Conservation (phyloP, 2,888 invertebrate species). For the Itoplectis maculator region DNA sequence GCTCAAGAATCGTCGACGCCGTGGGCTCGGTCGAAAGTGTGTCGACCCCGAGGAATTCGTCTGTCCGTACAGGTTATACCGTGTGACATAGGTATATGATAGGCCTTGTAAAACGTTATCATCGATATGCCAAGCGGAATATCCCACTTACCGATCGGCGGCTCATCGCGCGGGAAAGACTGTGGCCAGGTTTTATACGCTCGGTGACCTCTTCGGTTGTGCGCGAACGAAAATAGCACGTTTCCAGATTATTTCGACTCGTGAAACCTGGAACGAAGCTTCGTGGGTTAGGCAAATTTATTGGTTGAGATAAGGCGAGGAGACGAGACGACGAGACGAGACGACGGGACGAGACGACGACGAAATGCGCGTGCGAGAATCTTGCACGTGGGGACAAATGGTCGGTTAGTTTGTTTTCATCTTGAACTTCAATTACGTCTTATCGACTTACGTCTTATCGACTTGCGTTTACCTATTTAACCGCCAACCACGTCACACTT, state of each 20-base stretch:
- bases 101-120: conserved; percentile 17
- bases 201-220: not conserved
- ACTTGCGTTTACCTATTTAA: too few species aligned
- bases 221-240: conserved; percentile 5
- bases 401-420: too few species aligned
- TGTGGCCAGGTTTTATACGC: not conserved
- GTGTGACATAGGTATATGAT: not conserved
- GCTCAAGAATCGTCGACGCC: conserved; percentile 35
- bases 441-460: too few species aligned
- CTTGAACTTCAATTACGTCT: too few species aligned
- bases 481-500: not conserved
- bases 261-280: not conserved
- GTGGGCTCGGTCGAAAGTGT: conserved; percentile 8
- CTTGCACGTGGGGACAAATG: too few species aligned
- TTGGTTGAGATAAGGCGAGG: conserved; percentile 14
- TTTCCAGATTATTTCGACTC: not conserved
- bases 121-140: conserved; percentile 3
- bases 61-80: not conserved
- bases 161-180: not conserved
- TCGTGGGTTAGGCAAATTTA: not conserved
- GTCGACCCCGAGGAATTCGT: conserved; percentile 14
- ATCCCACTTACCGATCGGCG: not conserved
- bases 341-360: too few species aligned
- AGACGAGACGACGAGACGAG: too few species aligned
- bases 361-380: too few species aligned